Conservation (phyloP, 2,888 invertebrate species). For the Apodemia mormo region DNA sequence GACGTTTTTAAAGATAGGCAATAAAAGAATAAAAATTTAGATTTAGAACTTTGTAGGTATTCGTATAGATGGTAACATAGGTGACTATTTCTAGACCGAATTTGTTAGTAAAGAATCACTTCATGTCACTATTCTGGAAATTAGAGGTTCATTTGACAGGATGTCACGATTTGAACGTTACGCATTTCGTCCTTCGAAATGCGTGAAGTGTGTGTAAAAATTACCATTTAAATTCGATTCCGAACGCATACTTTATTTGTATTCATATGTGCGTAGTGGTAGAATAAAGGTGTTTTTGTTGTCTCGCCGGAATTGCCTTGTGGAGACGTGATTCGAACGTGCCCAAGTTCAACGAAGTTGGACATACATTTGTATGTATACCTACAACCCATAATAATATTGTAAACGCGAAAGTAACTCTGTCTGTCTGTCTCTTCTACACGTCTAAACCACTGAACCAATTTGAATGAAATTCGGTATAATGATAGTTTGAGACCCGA, state of each 20-base stretch:
- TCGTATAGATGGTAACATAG: no score
- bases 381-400: no score
- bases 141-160: slow-evolving; percentile 39
- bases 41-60: no score
- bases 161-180: slow-evolving; percentile 46
- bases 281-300: slow-evolving; percentile 69
- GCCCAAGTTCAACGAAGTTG: slow-evolving; percentile 14
- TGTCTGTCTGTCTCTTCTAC: no score
- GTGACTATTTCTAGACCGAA: neutral
- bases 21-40: no score
- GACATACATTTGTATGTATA: neutral
- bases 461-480: no score
- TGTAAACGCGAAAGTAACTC: no score
- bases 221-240: slow-evolving; percentile 61
- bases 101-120: neutral
- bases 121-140: slow-evolving; percentile 27
- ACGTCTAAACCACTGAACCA: no score
- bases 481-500: no score
- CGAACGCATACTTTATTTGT: slow-evolving; percentile 49
- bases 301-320: slow-evolving; percentile 68
- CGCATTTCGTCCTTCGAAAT: slow-evolving; percentile 57
- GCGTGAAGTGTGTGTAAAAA: slow-evolving; percentile 47
- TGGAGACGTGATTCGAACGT: slow-evolving; percentile 67
- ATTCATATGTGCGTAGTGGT: slow-evolving; percentile 59
- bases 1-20: no score